Percentiles rank a stretch among this genome's conserved stretches.
Evolutionary conservation across 2,113 vertebrate genomes (phyloP).

Genomic region (Pholis gunnellus): DNA sequence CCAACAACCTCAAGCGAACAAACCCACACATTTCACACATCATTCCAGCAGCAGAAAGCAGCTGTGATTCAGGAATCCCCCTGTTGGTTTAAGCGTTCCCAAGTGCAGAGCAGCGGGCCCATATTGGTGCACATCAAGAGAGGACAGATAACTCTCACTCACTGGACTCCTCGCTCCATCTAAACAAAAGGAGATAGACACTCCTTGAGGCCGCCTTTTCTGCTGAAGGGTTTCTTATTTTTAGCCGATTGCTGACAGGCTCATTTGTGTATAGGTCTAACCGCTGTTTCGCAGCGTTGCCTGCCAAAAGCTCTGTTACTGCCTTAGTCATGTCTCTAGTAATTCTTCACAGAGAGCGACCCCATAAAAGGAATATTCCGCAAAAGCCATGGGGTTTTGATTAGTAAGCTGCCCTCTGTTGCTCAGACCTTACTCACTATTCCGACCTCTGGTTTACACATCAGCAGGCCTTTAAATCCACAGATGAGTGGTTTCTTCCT

Average conservation of each 20-base stretch:
- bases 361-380: conserved; percentile 76
- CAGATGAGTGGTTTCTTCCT: conserved; percentile 70
- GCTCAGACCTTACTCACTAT: conserved; percentile 78
- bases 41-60: conserved; percentile 73
- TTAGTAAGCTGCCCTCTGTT: conserved; percentile 57
- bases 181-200: conserved; percentile 59
- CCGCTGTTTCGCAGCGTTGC: conserved; percentile 41
- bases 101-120: conserved; percentile 36
- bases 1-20: conserved; percentile 64
- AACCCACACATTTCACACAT: conserved; percentile 83
- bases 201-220: conserved; percentile 57
- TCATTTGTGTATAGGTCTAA: conserved; percentile 61
- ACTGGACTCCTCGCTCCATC: conserved; percentile 52
- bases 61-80: conserved; percentile 79
- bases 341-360: conserved; percentile 58
- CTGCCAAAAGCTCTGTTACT: conserved; percentile 62
- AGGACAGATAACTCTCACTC: conserved; percentile 64
- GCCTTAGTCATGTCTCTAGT: conserved; percentile 68
- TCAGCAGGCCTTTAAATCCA: conserved; percentile 59
- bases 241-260: conserved; percentile 67
- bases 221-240: conserved; percentile 73
- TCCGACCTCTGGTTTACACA: conserved; percentile 66
- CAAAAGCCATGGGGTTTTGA: conserved; percentile 63
- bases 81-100: conserved; percentile 70
- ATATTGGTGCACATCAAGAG: conserved; percentile 50